phyloP scores from a whole-genome alignment of 2,113 vertebrate species.

The Oryzias melastigma region DNA sequence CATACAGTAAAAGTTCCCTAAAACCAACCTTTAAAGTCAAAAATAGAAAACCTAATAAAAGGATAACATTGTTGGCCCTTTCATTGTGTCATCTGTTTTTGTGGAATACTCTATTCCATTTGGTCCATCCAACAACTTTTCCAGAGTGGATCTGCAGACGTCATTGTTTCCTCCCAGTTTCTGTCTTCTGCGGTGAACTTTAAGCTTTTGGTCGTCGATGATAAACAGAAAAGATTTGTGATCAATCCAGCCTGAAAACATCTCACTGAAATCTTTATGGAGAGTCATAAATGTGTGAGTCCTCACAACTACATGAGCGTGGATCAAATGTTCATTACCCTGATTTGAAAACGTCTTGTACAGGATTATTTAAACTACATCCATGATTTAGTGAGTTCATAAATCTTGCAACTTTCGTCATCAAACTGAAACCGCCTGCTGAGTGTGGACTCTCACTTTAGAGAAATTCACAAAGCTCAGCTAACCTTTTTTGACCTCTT shows the following conservation, averaged over 20 bases:
- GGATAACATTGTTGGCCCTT: slow-evolving; percentile 14
- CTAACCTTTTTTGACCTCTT: too few relatives aligned
- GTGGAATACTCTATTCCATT: slow-evolving; percentile 36
- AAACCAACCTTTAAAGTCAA: slow-evolving; percentile 17
- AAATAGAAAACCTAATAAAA: slow-evolving; percentile 43
- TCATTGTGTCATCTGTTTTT: slow-evolving; percentile 48
- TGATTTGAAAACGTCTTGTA: too few relatives aligned
- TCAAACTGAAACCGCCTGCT: too few relatives aligned
- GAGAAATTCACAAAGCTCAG: too few relatives aligned
- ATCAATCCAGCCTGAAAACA: not conserved
- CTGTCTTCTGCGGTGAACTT: slow-evolving; percentile 16
- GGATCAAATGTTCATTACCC: too few relatives aligned
- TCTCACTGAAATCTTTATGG: not conserved
- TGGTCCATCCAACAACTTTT: slow-evolving; percentile 22
- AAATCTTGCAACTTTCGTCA: too few relatives aligned
- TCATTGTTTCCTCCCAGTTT: not conserved
- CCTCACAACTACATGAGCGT: too few relatives aligned
- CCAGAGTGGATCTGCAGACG: slow-evolving; percentile 43
- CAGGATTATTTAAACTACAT: too few relatives aligned
- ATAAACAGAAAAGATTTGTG: not conserved
- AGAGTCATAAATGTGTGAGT: not conserved
- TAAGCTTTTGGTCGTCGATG: not conserved
- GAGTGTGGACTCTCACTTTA: too few relatives aligned
- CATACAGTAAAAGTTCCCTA: slow-evolving; percentile 9
- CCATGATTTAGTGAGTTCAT: too few relatives aligned